Evolutionary conservation across 2,113 vertebrate species (phyloP), one percentile per base, ranked within the genome.

Genomic region (Ammodytes marinus): DNA sequence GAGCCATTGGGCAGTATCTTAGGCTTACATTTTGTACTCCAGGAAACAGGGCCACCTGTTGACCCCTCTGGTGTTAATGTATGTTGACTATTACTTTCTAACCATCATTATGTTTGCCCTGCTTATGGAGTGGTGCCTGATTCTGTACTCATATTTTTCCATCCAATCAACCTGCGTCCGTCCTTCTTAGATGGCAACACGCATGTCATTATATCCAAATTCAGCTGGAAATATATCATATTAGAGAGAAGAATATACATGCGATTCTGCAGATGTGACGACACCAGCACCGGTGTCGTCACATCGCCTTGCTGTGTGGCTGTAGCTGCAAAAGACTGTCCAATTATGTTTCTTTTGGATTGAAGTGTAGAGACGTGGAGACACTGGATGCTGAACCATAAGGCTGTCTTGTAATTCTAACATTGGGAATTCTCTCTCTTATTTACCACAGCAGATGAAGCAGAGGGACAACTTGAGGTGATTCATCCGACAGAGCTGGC

Each of bases 251-350:
- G 7, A 66, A 47, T n/a, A 7, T 8, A 13, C 15, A 11, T 57
- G 46, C 66, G 69, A 49, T 49, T 37, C 11, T 67, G 45, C 66
- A 65, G 43, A 55, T 74, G 73, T 42, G 63, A 47, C 3, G 3
- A 68, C 40, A 59, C 12, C 3, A 46, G 46, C 58, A 39, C 11
- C 27, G 27, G 27, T 27, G 27, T 27, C 27, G 27, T 27, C 27
- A 27, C 27, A 27, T 27, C 27, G 27, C 27, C 2, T 27, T 27
- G 27, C 27, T 10, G 39, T 72, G 40, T 19, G 2, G 4, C 42
- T 5, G 0, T 45, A 45, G 55, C 19, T 43, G 54, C 53, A 46
- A 49, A 47, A 65, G 4, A 14, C 13, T n/a, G 73, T 50, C n/a
- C 52, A 54, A 8, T 5, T 10, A 2, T 68, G 37, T 57, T 60